Evolutionary conservation across 2,797 vertebrate species (phyloP).

Genomic region (Epinephelus malabaricus): DNA sequence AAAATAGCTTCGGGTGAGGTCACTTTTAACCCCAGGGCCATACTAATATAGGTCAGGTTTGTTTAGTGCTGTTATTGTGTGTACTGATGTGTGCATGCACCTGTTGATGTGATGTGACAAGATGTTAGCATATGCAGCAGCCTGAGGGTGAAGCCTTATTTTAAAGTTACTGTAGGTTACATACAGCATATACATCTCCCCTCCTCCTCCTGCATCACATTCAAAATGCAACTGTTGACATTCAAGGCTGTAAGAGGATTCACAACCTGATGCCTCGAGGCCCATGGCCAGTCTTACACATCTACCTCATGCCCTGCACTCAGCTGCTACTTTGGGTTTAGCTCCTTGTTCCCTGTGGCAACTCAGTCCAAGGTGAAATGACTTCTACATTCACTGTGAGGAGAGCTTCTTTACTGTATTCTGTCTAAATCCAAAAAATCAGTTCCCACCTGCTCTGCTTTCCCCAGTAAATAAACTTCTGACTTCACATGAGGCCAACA

Average conservation of each 20-base stretch:
- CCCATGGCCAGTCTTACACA: conserved; percentile 18
- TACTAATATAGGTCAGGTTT: conserved; percentile 22
- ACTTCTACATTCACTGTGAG: conserved; percentile 25
- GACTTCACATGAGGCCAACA: no score
- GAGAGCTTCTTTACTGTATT: neutral
- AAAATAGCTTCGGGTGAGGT: conserved; percentile 33
- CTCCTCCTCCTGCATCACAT: conserved; percentile 20
- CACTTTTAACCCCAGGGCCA: neutral
- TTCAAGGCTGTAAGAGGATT: conserved; percentile 40
- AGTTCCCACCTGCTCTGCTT: no score
- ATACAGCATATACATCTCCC: neutral
- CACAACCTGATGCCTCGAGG: conserved; percentile 20
- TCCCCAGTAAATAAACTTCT: no score
- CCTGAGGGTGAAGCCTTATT: conserved; percentile 21
- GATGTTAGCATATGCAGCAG: conserved; percentile 21
- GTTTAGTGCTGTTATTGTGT: conserved; percentile 16
- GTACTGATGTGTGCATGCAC: conserved; percentile 8
- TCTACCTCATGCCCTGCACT: conserved; percentile 1
- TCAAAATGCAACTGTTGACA: conserved; percentile 29
- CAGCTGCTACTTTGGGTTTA: conserved; percentile 33
- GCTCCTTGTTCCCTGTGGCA: conserved; percentile 20
- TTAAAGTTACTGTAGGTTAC: conserved; percentile 17
- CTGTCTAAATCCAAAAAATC: no score
- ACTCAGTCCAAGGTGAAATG: conserved; percentile 18
- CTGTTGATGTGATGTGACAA: conserved; percentile 33